Conservation (phyloP, 1,140 invertebrate genomes). For the Ostrea denselamellosa region DNA sequence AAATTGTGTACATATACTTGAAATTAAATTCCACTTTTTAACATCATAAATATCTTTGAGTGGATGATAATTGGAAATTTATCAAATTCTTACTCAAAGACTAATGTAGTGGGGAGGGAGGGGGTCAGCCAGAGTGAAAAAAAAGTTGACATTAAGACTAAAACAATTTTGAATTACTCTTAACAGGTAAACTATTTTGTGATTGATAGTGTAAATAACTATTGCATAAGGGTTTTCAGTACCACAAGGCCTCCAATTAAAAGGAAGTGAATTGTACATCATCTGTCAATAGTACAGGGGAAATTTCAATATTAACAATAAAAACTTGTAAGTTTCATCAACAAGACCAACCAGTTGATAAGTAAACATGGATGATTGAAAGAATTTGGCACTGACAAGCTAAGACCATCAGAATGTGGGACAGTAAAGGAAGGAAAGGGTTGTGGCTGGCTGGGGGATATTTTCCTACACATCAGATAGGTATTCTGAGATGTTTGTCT, state of each 20-base stretch:
- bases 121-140: not conserved
- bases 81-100: no score
- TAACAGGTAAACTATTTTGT: not conserved
- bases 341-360: not conserved
- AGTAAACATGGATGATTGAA: slow-evolving; percentile 5
- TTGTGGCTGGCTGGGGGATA: slow-evolving; percentile 25
- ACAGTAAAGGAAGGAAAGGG: not conserved
- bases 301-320: not conserved
- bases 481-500: slow-evolving; percentile 18
- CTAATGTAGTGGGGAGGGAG: no score
- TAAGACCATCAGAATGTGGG: slow-evolving; percentile 2
- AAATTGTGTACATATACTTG: not conserved
- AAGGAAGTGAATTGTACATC: not conserved
- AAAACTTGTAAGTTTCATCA: not conserved
- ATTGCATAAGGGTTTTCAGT: slow-evolving; percentile 3
- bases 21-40: not conserved
- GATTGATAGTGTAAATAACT: not conserved
- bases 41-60: not conserved
- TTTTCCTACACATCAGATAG: slow-evolving; percentile 35
- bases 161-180: not conserved
- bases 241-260: slow-evolving; percentile 10
- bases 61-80: no score
- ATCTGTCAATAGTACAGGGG: not conserved
- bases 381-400: slow-evolving; percentile 35
- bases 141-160: not conserved